phyloP scores from a whole-genome alignment of 1,140 invertebrate species.

The Oryctes rhinoceros region DNA sequence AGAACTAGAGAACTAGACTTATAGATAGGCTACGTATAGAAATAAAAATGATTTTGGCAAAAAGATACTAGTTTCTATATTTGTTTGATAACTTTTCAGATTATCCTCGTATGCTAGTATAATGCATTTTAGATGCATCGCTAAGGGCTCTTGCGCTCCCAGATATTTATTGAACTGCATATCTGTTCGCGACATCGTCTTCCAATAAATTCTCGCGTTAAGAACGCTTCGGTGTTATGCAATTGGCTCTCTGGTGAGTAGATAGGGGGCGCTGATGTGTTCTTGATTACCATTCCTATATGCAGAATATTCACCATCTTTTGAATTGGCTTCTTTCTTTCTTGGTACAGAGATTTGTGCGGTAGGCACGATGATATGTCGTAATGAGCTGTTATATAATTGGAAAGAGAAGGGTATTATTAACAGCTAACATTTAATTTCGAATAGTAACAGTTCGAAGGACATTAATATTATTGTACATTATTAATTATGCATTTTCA shows the following conservation, averaged over 20 bases:
- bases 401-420: too few species aligned
- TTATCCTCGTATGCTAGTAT: background rate
- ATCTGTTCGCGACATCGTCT: background rate
- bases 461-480: too few species aligned
- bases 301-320: background rate
- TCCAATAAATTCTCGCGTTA: conserved; percentile 10
- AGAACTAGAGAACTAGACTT: too few species aligned
- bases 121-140: background rate
- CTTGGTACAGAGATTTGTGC: background rate
- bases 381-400: too few species aligned
- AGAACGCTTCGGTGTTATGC: conserved; percentile 6
- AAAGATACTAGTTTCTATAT: too few species aligned
- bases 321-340: background rate
- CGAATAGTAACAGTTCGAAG: too few species aligned
- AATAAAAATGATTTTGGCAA: too few species aligned
- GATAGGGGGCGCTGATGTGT: background rate
- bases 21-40: too few species aligned
- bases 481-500: too few species aligned
- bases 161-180: conserved; percentile 11
- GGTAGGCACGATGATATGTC: background rate
- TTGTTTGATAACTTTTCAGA: too few species aligned
- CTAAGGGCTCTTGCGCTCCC: background rate
- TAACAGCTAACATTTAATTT: too few species aligned
- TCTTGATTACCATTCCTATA: background rate
- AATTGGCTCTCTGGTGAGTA: background rate